Evolutionary conservation across 2,888 invertebrate species (phyloP).

Genomic region (Andrena minutula): DNA sequence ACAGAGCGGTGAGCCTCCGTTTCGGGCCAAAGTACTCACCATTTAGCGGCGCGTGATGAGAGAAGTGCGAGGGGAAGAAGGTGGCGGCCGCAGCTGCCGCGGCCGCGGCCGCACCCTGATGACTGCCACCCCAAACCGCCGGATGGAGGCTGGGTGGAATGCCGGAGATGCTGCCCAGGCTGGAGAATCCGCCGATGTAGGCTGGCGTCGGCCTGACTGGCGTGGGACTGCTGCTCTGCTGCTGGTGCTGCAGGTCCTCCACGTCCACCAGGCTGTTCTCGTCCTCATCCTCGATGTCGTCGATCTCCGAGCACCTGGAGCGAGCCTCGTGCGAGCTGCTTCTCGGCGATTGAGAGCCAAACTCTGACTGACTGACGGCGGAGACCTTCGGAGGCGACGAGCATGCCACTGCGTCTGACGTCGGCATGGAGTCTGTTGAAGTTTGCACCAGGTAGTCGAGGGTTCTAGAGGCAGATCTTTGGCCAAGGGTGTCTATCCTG

Average conservation of each 20-base stretch:
- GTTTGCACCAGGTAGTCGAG: constrained; percentile 57
- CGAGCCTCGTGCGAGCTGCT: constrained; percentile 77
- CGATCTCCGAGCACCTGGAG: constrained; percentile 82
- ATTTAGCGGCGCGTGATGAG: constrained; percentile 81
- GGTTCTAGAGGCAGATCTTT: constrained; percentile 40
- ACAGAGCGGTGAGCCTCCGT: background rate
- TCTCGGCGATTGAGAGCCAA: constrained; percentile 76
- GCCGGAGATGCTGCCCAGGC: constrained; percentile 76
- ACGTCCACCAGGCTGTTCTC: constrained; percentile 91
- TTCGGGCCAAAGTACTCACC: constrained; percentile 69
- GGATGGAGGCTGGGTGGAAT: constrained; percentile 77
- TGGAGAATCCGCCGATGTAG: constrained; percentile 81
- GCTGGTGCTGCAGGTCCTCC: constrained; percentile 87
- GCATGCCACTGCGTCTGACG: constrained; percentile 43
- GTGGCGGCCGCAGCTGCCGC: constrained; percentile 77
- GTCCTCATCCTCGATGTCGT: constrained; percentile 89
- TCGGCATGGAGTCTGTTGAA: constrained; percentile 34
- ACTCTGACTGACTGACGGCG: constrained; percentile 60
- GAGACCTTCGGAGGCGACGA: constrained; percentile 54
- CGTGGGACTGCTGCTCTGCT: constrained; percentile 69
- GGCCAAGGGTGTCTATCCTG: constrained; percentile 55
- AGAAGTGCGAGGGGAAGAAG: constrained; percentile 81
- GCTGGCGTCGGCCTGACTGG: constrained; percentile 82
- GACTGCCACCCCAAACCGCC: constrained; percentile 80
- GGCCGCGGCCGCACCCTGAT: constrained; percentile 76